A percentile compares a stretch with the other conserved stretches of the same genome.
Evolutionary conservation across 2,113 vertebrate genomes (phyloP).

Genomic region (Psilopsiagon aurifrons): DNA sequence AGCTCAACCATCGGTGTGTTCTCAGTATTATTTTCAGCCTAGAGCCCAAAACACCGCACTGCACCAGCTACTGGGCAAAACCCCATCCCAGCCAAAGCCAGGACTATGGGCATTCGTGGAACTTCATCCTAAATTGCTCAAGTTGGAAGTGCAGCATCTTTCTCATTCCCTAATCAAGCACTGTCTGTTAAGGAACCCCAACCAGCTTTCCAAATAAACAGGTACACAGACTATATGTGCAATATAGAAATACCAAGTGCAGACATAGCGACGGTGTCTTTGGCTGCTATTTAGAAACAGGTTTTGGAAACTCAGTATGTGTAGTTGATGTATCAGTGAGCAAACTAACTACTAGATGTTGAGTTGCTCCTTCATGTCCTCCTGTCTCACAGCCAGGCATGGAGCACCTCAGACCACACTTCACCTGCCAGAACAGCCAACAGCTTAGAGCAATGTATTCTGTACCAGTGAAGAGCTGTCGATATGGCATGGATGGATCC

Average conservation of each 20-base stretch:
- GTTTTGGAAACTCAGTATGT: background rate
- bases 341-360: background rate
- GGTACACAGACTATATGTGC: background rate
- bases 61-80: background rate
- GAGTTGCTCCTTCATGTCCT: background rate
- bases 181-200: background rate
- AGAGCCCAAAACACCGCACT: background rate
- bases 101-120: background rate
- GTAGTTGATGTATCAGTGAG: background rate
- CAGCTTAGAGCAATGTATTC: rapidly evolving
- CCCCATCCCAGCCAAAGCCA: background rate
- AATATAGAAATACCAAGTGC: background rate
- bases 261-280: background rate
- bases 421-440: background rate
- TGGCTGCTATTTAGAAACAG: background rate
- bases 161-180: rapidly evolving
- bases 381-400: background rate
- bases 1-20: background rate
- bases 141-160: background rate
- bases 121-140: background rate
- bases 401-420: background rate
- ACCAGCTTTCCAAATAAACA: background rate
- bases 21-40: background rate
- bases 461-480: rapidly evolving
- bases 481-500: background rate